phyloP scores from a whole-genome alignment of 2,888 invertebrate genomes.

The Lordiphosa andalusiaca region DNA sequence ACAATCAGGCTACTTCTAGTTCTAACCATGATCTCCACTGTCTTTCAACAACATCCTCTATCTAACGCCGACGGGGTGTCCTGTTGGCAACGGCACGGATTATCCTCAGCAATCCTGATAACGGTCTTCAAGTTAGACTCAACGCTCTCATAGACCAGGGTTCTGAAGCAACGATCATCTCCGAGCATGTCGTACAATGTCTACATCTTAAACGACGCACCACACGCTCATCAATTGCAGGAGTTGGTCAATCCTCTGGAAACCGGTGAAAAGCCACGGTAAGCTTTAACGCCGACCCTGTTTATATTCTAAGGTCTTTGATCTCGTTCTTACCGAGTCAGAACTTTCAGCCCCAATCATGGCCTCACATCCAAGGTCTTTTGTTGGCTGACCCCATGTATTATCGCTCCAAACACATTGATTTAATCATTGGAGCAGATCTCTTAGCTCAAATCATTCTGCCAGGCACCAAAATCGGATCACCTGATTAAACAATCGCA shows the following conservation, averaged over 20 bases:
- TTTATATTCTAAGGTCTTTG: no score
- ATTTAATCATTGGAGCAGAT: no score
- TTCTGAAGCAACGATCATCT: background rate
- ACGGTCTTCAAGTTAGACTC: background rate
- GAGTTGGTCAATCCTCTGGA: no score
- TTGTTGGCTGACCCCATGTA: no score
- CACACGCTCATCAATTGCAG: no score
- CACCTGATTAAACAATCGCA: background rate
- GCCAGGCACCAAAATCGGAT: slow-evolving; percentile 1
- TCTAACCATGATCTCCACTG: no score
- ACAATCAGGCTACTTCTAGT: no score
- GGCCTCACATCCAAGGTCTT: no score
- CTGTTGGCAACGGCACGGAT: background rate
- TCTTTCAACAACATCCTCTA: background rate
- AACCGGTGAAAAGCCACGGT: background rate
- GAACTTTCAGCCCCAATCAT: no score
- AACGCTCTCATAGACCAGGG: slow-evolving; percentile 1
- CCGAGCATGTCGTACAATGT: background rate
- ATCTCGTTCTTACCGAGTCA: background rate
- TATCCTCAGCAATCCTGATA: background rate
- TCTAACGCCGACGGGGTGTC: background rate
- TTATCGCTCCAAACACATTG: no score
- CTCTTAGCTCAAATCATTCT: background rate
- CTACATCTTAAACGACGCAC: no score
- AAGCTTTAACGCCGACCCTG: no score